These are phyloP conservation scores for Acleris holmiana DNA, from an alignment of 2,888 invertebrate species.

Conservation along the genomic window DNA sequence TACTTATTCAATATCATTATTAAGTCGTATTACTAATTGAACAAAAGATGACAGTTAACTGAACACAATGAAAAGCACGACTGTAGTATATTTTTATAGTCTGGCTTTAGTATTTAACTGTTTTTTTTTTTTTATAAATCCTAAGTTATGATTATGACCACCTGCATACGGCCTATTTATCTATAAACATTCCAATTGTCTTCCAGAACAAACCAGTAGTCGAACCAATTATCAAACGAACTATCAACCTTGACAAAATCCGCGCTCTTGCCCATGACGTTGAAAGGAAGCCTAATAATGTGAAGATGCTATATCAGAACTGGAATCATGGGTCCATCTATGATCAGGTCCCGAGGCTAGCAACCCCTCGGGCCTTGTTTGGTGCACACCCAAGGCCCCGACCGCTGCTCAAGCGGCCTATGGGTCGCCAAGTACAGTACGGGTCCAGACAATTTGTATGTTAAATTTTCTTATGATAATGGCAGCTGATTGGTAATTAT, in stretches of 20 bases:
- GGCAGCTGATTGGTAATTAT: background rate
- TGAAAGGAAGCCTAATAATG: background rate
- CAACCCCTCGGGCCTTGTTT: background rate
- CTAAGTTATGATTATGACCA: no score
- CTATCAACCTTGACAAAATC: slow-evolving; percentile 44
- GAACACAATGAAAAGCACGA: no score
- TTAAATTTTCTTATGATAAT: slow-evolving; percentile 37
- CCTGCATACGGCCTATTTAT: background rate
- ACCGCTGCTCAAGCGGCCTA: slow-evolving; percentile 17
- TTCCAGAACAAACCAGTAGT: slow-evolving; percentile 44
- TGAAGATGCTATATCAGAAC: background rate
- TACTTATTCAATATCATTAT: no score
- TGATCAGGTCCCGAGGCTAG: slow-evolving; percentile 5
- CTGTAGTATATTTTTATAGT: no score
- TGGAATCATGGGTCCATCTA: slow-evolving; percentile 12
- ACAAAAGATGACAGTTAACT: no score
- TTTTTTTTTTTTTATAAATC: no score
- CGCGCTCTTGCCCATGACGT: background rate
- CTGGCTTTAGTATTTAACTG: no score
- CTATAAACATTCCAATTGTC: background rate
- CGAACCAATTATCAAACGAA: slow-evolving; percentile 47
- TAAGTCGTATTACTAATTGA: no score
- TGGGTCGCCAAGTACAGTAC: slow-evolving; percentile 43
- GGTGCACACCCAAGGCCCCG: background rate
- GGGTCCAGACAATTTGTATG: slow-evolving; percentile 49